A percentile compares a stretch with the other conserved stretches of the same genome.
Conservation (phyloP, 2,113 vertebrate genomes). For the Lophotis ruficrista region DNA sequence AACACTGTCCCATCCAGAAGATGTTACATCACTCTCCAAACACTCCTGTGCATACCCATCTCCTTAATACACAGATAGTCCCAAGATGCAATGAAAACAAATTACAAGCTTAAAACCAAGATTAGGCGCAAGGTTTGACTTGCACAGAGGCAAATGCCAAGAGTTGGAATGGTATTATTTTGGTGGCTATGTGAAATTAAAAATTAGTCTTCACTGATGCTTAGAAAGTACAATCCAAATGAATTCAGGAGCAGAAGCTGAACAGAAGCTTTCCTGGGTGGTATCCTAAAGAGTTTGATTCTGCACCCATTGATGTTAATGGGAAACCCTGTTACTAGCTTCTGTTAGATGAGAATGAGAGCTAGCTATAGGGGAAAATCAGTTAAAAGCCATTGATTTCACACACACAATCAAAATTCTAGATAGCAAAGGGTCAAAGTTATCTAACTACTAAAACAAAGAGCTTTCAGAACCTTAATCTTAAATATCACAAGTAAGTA, state of each 20-base stretch:
- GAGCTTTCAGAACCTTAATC: neutral
- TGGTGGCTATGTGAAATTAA: neutral
- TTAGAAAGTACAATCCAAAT: neutral
- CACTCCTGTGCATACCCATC: neutral
- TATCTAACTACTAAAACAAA: conserved; percentile 21
- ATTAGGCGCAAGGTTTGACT: neutral
- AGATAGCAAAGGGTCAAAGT: conserved; percentile 29
- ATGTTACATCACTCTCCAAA: neutral
- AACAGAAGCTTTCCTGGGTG: neutral
- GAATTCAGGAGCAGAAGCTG: neutral
- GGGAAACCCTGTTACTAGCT: neutral
- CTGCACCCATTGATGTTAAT: neutral
- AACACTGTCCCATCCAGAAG: neutral
- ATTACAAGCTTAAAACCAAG: neutral
- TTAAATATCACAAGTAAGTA: neutral
- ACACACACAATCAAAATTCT: conserved; percentile 24
- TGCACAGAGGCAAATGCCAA: neutral
- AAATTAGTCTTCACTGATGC: neutral
- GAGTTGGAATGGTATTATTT: neutral
- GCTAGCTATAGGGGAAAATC: conserved; percentile 27
- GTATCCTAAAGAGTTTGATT: neutral
- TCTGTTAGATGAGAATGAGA: neutral
- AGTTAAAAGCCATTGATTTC: conserved; percentile 4
- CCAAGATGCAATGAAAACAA: neutral
- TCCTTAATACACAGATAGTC: neutral